Conservation (phyloP, 1,140 invertebrate genomes). For the Solen grandis region DNA sequence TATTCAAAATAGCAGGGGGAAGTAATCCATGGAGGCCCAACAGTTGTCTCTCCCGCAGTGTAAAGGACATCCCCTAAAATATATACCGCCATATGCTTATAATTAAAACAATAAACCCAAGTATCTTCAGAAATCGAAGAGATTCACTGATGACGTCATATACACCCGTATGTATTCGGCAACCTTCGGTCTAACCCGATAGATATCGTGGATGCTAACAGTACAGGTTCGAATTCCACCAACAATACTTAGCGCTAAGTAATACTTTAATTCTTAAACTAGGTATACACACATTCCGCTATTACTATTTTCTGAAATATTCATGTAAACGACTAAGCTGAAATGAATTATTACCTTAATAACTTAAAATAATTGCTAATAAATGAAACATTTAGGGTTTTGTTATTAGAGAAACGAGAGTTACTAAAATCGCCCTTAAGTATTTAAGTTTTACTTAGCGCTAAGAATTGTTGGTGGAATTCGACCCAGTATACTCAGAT, state of each 20-base stretch:
- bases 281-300: no score
- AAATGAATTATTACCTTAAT: no score
- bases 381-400: no score
- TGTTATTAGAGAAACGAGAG: no score
- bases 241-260: no score
- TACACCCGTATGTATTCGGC: neutral
- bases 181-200: neutral
- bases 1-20: constrained; percentile 74
- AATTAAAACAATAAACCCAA: neutral
- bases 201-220: neutral
- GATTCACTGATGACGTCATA: neutral
- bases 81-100: neutral
- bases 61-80: constrained; percentile 78
- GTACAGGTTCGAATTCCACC: neutral
- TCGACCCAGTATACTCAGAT: neutral
- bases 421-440: no score
- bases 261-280: no score
- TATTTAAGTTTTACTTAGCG: no score
- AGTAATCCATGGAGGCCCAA: constrained; percentile 79
- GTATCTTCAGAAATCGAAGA: neutral
- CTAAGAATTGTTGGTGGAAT: no score
- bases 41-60: constrained; percentile 77
- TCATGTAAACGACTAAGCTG: no score
- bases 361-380: no score
- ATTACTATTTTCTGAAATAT: no score